Conservation (phyloP, 2,113 vertebrate genomes). For the Microtus richardsoni region DNA sequence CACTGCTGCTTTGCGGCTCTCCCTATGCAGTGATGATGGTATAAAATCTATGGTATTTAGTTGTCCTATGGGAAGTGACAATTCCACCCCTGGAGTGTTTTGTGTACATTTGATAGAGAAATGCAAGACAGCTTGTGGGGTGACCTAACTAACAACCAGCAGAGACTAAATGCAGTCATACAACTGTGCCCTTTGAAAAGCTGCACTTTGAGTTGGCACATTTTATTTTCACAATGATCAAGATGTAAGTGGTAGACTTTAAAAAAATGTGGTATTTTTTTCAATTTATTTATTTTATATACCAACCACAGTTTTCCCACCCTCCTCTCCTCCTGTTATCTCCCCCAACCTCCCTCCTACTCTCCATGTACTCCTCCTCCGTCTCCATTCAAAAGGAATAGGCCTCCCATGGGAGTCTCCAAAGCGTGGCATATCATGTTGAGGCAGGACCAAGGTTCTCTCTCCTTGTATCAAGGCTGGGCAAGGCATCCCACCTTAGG, state of each 20-base stretch:
- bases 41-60: neutral
- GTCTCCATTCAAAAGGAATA: too few species aligned
- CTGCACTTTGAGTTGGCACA: neutral
- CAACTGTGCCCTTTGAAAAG: neutral
- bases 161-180: neutral
- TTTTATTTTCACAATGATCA: conserved; percentile 9
- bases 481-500: too few species aligned
- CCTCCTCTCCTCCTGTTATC: too few species aligned
- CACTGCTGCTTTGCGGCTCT: neutral
- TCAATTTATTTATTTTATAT: too few species aligned
- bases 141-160: neutral
- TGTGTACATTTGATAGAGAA: neutral
- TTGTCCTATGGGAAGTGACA: neutral
- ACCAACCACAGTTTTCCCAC: too few species aligned
- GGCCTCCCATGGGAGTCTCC: too few species aligned
- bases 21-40: neutral
- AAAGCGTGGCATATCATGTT: too few species aligned
- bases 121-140: neutral
- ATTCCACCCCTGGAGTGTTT: neutral
- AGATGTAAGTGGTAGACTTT: conserved; percentile 3
- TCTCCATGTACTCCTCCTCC: too few species aligned
- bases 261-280: neutral
- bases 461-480: too few species aligned
- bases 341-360: too few species aligned
- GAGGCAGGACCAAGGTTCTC: too few species aligned